These are phyloP conservation scores for Dasypogon diadema DNA, from an alignment of 2,888 invertebrate genomes.

Conservation along the genomic window DNA sequence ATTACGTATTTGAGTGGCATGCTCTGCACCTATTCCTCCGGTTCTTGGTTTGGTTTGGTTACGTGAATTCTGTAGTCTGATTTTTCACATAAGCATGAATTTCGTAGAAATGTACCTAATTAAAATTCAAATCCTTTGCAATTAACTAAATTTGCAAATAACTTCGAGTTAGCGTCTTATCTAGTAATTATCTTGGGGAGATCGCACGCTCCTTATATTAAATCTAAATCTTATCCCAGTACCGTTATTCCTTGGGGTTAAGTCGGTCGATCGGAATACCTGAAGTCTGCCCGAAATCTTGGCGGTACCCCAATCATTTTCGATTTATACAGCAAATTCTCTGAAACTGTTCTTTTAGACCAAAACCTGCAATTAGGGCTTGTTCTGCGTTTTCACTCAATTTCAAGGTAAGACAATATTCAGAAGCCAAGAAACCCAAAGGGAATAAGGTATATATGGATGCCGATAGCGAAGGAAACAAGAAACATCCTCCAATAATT, in stretches of 20 bases:
- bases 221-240: slow-evolving; percentile 19
- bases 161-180: background rate
- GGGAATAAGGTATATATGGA: no score
- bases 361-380: slow-evolving; percentile 21
- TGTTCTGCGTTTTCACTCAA: slow-evolving; percentile 13
- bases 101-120: slow-evolving; percentile 16
- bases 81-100: background rate
- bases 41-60: no score
- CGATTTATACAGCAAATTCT: slow-evolving; percentile 8
- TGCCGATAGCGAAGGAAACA: slow-evolving; percentile 20
- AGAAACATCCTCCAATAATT: slow-evolving; percentile 28
- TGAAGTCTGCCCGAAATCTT: no score
- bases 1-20: no score
- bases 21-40: no score
- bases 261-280: background rate
- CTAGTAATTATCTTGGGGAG: slow-evolving; percentile 2
- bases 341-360: slow-evolving; percentile 28
- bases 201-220: background rate
- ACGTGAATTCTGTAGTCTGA: no score
- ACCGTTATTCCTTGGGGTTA: slow-evolving; percentile 32
- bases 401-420: no score
- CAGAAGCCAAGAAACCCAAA: slow-evolving; percentile 2
- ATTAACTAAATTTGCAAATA: background rate
- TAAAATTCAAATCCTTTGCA: slow-evolving; percentile 16
- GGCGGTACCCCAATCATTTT: background rate